Evolutionary conservation across 2,113 vertebrate species (phyloP).

Genomic region (Labeo catla): DNA sequence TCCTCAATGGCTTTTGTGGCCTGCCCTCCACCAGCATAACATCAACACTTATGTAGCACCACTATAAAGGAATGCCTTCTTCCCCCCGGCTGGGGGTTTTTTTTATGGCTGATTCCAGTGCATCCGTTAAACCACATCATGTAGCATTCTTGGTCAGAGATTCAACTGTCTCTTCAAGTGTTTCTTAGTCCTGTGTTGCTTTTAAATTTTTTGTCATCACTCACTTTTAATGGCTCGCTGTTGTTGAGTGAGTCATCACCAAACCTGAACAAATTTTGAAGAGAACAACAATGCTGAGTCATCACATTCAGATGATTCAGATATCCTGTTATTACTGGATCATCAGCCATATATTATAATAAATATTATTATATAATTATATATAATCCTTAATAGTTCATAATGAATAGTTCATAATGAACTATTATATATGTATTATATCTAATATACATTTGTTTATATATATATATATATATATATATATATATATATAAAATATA

Average conservation of each 20-base stretch:
- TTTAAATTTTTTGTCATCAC: neutral
- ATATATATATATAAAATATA: neutral
- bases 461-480: too few species aligned
- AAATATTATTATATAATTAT: neutral
- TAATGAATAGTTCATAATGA: neutral
- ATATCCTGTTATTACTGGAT: constrained; percentile 35
- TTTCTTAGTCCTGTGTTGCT: neutral
- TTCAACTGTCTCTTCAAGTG: neutral
- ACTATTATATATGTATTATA: neutral
- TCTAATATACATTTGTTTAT: neutral
- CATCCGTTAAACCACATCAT: neutral
- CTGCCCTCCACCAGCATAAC: constrained; percentile 18
- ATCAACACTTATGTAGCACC: neutral
- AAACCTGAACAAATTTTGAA: neutral
- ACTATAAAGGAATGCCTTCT: neutral
- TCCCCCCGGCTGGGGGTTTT: neutral
- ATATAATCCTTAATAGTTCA: neutral
- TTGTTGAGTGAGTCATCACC: constrained; percentile 6
- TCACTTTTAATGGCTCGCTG: neutral
- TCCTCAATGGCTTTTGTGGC: constrained; percentile 11
- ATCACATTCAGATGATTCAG: constrained; percentile 38
- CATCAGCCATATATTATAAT: neutral
- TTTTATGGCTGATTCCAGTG: neutral
- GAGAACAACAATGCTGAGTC: constrained; percentile 26
- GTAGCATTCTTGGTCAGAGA: neutral